A percentile compares a stretch with the other conserved stretches of the same genome.
phyloP scores from a whole-genome alignment of 2,888 invertebrate genomes.

The Cryptus armator region DNA sequence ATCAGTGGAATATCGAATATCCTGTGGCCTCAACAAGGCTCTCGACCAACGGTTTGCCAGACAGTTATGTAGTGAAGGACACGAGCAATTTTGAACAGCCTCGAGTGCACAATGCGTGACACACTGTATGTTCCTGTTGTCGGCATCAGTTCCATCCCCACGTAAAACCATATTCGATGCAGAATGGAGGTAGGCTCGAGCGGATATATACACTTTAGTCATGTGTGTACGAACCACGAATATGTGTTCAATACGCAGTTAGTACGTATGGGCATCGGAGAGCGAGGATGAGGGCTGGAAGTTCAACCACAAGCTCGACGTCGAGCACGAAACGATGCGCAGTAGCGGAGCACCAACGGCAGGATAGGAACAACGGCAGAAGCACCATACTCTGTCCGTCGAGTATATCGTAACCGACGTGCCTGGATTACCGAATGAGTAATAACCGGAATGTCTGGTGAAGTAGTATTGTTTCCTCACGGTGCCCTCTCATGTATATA shows the following conservation, averaged over 20 bases:
- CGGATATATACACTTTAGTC: too few species aligned
- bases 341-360: slow-evolving; percentile 24
- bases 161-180: slow-evolving; percentile 60
- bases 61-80: neutral
- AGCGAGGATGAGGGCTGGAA: slow-evolving; percentile 47
- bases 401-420: slow-evolving; percentile 81
- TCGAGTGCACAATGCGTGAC: slow-evolving; percentile 5
- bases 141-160: slow-evolving; percentile 34
- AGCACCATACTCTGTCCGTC: slow-evolving; percentile 53
- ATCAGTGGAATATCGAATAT: neutral
- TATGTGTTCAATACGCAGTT: too few species aligned
- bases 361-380: slow-evolving; percentile 20
- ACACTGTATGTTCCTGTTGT: slow-evolving; percentile 24
- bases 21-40: neutral
- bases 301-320: slow-evolving; percentile 50
- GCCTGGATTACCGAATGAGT: slow-evolving; percentile 83
- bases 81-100: neutral
- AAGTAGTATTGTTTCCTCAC: slow-evolving; percentile 72
- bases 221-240: too few species aligned
- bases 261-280: neutral
- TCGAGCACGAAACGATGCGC: slow-evolving; percentile 33
- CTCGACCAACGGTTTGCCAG: neutral
- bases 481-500: slow-evolving; percentile 15
- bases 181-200: slow-evolving; percentile 3
- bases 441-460: slow-evolving; percentile 80